Base-by-base conservation (phyloP, 2,888 invertebrate species). In the Hydroisotoma schaefferi region DNA sequence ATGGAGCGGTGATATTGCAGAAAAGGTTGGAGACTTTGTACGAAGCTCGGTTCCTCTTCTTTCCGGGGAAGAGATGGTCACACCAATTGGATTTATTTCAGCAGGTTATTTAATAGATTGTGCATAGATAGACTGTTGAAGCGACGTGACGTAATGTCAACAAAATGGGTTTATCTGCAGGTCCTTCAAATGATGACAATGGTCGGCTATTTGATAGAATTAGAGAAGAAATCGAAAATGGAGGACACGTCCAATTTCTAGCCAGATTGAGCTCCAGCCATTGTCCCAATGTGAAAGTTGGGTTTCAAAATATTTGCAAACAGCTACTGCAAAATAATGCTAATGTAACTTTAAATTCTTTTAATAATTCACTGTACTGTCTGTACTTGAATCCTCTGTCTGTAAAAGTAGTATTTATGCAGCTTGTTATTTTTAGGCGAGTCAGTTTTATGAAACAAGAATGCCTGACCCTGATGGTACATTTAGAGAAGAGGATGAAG, bases 281-380 rank as follows among this genome's bases (percentile, higher is more conserved):
- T 15, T 61, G 63, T 49, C 40, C 54, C 1, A 61, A 52, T 48
- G 57, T 61, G 2, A 63, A 63, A 48, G 25, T 37, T n/a, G 61
- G 58, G 1, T 66, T 66, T 57, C 66, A 66, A 55, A 49, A 43
- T 18, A 53, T 66, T 26, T 57, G 57, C 40, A 58, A 53, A 18
- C 59, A 63, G 20, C 37, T 66, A 2, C 47, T 65, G 27, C 20
- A 27, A 8, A 37, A 44, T 40, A 28, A 59, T 23, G 8, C 40
- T 10, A 28, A 20, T 25, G 47, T 43, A 10, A 43, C n/a, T n/a
- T n/a, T n/a, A n/a, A n/a, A n/a, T n/a, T n/a, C n/a, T n/a, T n/a
- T n/a, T n/a, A n/a, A n/a, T n/a, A n/a, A n/a, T n/a, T n/a, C n/a
- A n/a, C n/a, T n/a, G n/a, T n/a, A n/a, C n/a, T n/a, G n/a, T n/a